Evolutionary conservation across 2,888 invertebrate species (phyloP), one percentile per base, ranked within the genome.

Genomic region (Aphrophora alni): DNA sequence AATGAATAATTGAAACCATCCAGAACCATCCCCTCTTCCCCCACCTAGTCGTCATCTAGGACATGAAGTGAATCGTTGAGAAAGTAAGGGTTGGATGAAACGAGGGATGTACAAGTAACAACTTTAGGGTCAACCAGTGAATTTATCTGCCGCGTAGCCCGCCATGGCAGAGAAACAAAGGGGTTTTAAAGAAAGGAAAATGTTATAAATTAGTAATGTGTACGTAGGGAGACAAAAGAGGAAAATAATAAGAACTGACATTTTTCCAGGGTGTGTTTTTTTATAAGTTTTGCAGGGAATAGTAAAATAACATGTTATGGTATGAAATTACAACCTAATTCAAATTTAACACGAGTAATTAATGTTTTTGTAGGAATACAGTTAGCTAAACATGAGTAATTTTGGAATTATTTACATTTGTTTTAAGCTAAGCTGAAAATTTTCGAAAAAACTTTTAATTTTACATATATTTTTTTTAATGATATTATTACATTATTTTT

Each of bases 111-210:
- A 44, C 44, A 17, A 44, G 59, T 2, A 59, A 17, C 44, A 44
- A 59, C 59, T 59, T 59, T 59, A 59, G 59, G 59, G 59, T 59
- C 59, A 59, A 59, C 59, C 59, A 21, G 59, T 59, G 59, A 59
- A 59, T 59, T 59, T 59, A 59, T 59, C 59, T 59, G 59, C 59
- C 59, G 59, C 44, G 14, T 44, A 44, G 44, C 12, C n/a, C 21
- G 59, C 59, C 21, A 2, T 10, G 59, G 21, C 21, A 59, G 59
- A 44, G 44, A 59, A 59, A 59, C 59, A 59, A 59, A 59, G 21
- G 59, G 33, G 33, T 33, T 33, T 33, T 33, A 33, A 33, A 33
- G 33, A 33, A 59, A 59, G 21, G 59, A 14, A 59, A 59, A 59
- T 7, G n/a, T n/a, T 59, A 59, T 59, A 59, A 59, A 59, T 59